phyloP scores from a whole-genome alignment of 2,888 invertebrate genomes.

The Anoncus sp. region DNA sequence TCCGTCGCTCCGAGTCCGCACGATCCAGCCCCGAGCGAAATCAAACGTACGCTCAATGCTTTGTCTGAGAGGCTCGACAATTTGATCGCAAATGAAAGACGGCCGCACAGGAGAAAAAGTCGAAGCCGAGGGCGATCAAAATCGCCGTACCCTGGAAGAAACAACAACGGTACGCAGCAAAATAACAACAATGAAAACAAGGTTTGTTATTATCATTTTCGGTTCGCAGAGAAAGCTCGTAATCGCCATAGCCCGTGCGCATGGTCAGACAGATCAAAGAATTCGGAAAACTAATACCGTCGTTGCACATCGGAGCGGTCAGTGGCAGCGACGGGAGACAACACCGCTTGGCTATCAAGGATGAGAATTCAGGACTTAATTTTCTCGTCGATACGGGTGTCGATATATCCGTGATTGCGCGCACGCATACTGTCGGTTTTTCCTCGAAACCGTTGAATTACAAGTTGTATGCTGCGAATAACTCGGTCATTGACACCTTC shows the following conservation, averaged over 20 bases:
- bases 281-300: conserved; percentile 33
- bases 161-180: too few relatives aligned
- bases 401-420: conserved; percentile 31
- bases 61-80: too few relatives aligned
- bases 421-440: neutral
- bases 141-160: neutral
- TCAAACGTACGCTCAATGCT: too few relatives aligned
- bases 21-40: too few relatives aligned
- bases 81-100: neutral
- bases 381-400: conserved; percentile 47
- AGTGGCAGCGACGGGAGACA: conserved; percentile 17
- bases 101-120: too few relatives aligned
- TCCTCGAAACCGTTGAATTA: neutral
- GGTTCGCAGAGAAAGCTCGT: conserved; percentile 9
- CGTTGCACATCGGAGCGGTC: conserved; percentile 31
- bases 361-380: conserved; percentile 7
- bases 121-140: too few relatives aligned
- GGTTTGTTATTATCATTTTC: neutral
- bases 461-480: neutral
- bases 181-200: neutral
- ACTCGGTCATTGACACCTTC: neutral
- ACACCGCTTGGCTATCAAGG: conserved; percentile 24
- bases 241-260: conserved; percentile 28
- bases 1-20: too few relatives aligned
- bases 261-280: neutral